Base-by-base conservation (phyloP, 2,888 invertebrate species). In the Amphipoea oculea region DNA sequence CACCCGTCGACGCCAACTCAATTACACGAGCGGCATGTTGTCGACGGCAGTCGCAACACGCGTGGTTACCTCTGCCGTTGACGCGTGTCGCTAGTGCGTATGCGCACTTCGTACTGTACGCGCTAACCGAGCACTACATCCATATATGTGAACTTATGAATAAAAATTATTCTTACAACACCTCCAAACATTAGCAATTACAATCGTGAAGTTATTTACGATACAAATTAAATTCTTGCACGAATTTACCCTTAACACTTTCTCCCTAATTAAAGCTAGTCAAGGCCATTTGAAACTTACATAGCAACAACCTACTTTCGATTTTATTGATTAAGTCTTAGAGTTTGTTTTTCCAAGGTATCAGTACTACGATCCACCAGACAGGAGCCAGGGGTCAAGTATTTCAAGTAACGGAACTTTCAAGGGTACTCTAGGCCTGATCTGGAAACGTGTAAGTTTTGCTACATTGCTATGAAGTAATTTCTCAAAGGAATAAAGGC, bases 351-450 rank as follows among this genome's bases (percentile, higher is more conserved):
- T 85, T 75, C 65, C 20, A 62, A 98, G 98, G 84, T 98, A 97
- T 90, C 95, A 96, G 78, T 98, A 98, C 90, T 97, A 98, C 88
- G 98, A 98, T 90, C 98, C 98, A 6, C 98, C 98, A 0, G 98
- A 98, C 81, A 96, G 98, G 73, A 98, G 98, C 63, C 98, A 98
- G 92, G 98, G 98, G 0, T 97, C 98, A 0, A 96, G 97, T 89
- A 96, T 97, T 79, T 97, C 97, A 9, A 97, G 96, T 12, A 98
- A 98, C 89, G 98, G 98, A 0, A 97, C 97, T 4, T 98, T 98
- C 90, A 98, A 97, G 89, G 98, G 98, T 6, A 98, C 98, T 23
- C 97, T 98, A 17, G 98, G 98, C 0, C 95, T 98, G 85, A 97
- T 98, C 73, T 98, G 98, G 96, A 97, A 97, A 94, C 96, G 98